These are phyloP conservation scores for Neria commutata DNA, from an alignment of 2,888 invertebrate species.

Conservation along the genomic window DNA sequence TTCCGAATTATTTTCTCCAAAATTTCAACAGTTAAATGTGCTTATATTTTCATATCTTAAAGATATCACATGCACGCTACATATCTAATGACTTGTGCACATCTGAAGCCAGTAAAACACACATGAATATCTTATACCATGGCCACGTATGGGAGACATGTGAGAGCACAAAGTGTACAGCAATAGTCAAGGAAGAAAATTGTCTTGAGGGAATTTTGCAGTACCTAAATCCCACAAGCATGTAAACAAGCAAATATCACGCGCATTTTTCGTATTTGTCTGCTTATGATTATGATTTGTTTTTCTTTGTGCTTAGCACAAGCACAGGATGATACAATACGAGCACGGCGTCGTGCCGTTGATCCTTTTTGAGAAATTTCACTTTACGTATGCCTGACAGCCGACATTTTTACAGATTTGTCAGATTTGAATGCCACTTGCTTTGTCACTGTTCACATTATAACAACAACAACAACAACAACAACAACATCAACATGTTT, in stretches of 20 bases:
- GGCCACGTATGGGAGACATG: too few species aligned
- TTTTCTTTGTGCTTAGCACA: slow-evolving; percentile 50
- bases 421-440: slow-evolving; percentile 40
- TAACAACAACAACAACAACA: too few species aligned
- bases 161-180: not conserved
- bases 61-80: too few species aligned
- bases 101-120: too few species aligned
- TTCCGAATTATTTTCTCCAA: too few species aligned
- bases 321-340: slow-evolving; percentile 44
- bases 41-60: too few species aligned
- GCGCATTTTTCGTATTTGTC: slow-evolving; percentile 39
- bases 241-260: slow-evolving; percentile 49
- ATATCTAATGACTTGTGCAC: too few species aligned
- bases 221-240: not conserved
- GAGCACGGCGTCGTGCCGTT: not conserved
- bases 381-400: slow-evolving; percentile 44
- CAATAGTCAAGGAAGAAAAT: not conserved
- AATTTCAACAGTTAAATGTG: too few species aligned
- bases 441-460: not conserved
- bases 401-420: slow-evolving; percentile 54
- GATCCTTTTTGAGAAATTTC: slow-evolving; percentile 34
- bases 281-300: slow-evolving; percentile 48
- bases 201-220: not conserved
- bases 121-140: too few species aligned
- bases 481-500: too few species aligned